A percentile compares a stretch with the other conserved stretches of the same genome.
Conservation (phyloP, 2,113 vertebrate genomes). For the Glaucidium brasilianum region DNA sequence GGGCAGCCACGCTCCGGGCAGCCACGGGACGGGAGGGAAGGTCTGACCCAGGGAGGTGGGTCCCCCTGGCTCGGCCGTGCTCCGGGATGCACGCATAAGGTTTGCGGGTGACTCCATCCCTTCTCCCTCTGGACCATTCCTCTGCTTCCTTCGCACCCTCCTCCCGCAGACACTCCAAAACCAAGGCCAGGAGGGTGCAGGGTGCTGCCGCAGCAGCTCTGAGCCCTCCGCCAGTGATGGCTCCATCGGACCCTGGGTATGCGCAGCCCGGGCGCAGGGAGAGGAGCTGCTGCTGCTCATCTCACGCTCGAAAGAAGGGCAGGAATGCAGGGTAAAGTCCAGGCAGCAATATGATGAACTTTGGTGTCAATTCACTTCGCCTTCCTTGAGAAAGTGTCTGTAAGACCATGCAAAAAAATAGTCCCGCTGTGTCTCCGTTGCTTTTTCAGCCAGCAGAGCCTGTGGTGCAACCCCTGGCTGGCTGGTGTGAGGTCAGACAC, state of each 20-base stretch:
- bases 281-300: neutral
- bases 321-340: neutral
- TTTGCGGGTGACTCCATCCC: neutral
- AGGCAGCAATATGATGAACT: neutral
- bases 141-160: neutral
- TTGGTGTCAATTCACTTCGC: neutral
- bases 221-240: fast-evolving
- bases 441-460: neutral
- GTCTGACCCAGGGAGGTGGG: neutral
- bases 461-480: neutral
- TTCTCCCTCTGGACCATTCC: neutral
- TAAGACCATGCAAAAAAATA: neutral
- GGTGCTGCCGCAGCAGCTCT: fast-evolving
- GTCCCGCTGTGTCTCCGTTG: neutral
- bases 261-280: fast-evolving
- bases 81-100: fast-evolving
- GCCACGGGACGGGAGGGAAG: fast-evolving
- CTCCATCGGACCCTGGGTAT: fast-evolving
- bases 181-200: neutral
- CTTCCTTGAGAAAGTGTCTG: neutral
- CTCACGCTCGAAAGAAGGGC: fast-evolving
- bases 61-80: neutral
- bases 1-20: fast-evolving
- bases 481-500: neutral
- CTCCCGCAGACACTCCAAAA: neutral